These are phyloP conservation scores for Galaxea fascicularis DNA, from an alignment of 92 coral and sea anemone species.

Conservation along the genomic window DNA sequence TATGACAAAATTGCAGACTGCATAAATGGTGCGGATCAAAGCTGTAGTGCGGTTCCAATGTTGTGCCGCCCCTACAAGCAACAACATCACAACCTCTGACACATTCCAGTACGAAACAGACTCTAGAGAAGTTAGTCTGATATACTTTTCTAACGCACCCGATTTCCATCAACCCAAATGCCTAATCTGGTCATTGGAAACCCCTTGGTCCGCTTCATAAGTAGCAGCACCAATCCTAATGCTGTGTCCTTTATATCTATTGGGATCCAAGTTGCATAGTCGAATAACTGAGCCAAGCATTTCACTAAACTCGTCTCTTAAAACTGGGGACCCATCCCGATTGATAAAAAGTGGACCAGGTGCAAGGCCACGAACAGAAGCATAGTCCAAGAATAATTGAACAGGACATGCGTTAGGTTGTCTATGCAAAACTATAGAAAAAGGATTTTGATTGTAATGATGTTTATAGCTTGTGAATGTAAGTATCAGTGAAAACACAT, in stretches of 20 bases:
- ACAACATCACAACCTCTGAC: not conserved
- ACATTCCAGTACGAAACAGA: not conserved
- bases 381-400: constrained; percentile 20
- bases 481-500: not conserved
- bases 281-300: constrained; percentile 5
- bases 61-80: too few relatives aligned
- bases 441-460: constrained; percentile 31
- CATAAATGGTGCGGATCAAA: not conserved
- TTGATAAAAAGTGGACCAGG: constrained; percentile 41
- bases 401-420: constrained; percentile 52
- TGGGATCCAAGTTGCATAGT: constrained; percentile 44
- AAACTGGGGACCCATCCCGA: constrained; percentile 17
- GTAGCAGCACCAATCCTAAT: constrained; percentile 67
- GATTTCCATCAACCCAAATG: constrained; percentile 4
- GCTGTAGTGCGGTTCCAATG: not conserved
- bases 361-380: not conserved
- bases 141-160: constrained; percentile 3
- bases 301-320: constrained; percentile 17
- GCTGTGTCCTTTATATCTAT: constrained; percentile 56
- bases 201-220: constrained; percentile 58
- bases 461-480: constrained; percentile 44
- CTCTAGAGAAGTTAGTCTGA: constrained; percentile 6
- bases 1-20: not conserved
- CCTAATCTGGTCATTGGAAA: constrained; percentile 53
- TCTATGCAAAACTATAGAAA: constrained; percentile 19